Conservation (phyloP, 2,113 vertebrate species). For the Irena cyanogastra region DNA sequence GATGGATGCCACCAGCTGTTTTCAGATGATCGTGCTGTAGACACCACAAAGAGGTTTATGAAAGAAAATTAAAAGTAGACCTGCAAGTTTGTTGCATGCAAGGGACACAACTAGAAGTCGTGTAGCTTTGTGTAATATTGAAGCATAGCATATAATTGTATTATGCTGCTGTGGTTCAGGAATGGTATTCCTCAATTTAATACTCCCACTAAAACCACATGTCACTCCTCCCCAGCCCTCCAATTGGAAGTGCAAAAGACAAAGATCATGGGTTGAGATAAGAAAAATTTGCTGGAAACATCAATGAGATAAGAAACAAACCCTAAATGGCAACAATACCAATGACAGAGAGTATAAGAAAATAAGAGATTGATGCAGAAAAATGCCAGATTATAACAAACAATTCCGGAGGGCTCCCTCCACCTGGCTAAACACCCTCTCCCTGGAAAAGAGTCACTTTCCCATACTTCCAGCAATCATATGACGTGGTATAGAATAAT, state of each 20-base stretch:
- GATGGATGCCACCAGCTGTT: neutral
- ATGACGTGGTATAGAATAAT: neutral
- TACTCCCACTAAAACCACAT: neutral
- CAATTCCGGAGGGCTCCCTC: neutral
- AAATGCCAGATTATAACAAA: neutral
- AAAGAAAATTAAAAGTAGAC: neutral
- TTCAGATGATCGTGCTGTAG: neutral
- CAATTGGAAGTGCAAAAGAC: fast-evolving
- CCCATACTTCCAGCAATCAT: neutral
- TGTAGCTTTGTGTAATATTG: neutral
- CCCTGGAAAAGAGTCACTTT: neutral
- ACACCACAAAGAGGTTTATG: neutral
- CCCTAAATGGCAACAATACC: neutral
- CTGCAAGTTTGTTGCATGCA: neutral
- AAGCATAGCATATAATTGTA: neutral
- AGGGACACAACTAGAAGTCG: neutral
- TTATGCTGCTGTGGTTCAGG: neutral
- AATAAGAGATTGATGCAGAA: fast-evolving
- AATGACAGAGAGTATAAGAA: neutral
- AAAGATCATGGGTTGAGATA: neutral
- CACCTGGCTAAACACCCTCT: neutral
- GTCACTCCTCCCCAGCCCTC: fast-evolving
- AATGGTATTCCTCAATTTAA: neutral
- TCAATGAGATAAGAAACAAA: neutral
- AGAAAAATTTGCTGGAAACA: neutral